These are phyloP conservation scores for Peribatodes rhomboidaria DNA, from an alignment of 2,888 invertebrate species.

Conservation along the genomic window DNA sequence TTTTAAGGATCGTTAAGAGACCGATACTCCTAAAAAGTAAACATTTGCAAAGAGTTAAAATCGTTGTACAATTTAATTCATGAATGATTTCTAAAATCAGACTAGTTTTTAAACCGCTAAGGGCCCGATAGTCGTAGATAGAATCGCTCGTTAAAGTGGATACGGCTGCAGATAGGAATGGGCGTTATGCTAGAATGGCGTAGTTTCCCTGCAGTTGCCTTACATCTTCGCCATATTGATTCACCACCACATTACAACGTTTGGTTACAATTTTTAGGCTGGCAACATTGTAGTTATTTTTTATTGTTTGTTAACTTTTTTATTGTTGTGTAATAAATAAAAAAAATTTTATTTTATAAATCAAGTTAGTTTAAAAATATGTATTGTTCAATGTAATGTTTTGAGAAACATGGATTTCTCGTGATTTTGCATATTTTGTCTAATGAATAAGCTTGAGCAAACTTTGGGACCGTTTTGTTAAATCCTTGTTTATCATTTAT, in stretches of 20 bases:
- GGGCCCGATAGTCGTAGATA: constrained; percentile 39
- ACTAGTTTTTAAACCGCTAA: constrained; percentile 8
- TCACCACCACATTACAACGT: constrained; percentile 63
- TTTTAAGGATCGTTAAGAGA: no score
- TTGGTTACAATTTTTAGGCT: constrained; percentile 53
- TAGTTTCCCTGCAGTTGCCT: constrained; percentile 82
- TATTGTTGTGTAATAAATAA: no score
- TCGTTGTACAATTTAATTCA: background rate
- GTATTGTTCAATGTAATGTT: no score
- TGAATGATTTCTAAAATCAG: background rate
- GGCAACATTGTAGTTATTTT: background rate
- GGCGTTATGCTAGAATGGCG: constrained; percentile 80
- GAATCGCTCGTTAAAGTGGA: constrained; percentile 45
- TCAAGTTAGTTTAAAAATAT: no score
- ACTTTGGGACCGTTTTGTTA: no score
- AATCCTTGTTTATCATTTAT: no score
- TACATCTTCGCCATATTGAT: constrained; percentile 83
- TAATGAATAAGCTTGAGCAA: no score
- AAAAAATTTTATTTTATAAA: no score
- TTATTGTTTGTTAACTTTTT: background rate
- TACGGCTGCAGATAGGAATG: constrained; percentile 78
- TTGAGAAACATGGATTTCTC: no score
- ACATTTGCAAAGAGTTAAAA: background rate
- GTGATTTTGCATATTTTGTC: no score
- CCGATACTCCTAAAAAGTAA: no score